These are phyloP conservation scores for Noturus placidus DNA, from an alignment of 2,113 vertebrate species.

Conservation along the genomic window DNA sequence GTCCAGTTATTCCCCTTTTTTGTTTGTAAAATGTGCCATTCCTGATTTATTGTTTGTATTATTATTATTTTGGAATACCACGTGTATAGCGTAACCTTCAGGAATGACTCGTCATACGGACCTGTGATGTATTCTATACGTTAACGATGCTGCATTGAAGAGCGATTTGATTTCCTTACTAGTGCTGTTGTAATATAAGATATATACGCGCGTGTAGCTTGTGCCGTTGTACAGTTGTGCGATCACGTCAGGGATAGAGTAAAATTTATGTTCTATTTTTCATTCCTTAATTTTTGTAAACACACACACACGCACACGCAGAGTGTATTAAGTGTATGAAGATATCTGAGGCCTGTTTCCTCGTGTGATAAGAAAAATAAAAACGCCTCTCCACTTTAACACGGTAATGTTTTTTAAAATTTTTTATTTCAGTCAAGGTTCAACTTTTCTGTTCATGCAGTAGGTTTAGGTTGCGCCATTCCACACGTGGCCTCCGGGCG, in stretches of 20 bases:
- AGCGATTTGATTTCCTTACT: not conserved
- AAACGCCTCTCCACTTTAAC: slow-evolving; percentile 22
- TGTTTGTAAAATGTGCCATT: not conserved
- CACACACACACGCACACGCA: not conserved
- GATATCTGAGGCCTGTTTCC: not conserved
- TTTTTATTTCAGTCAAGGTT: not conserved
- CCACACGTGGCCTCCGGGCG: not conserved
- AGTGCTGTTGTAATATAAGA: not conserved
- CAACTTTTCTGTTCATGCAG: not conserved
- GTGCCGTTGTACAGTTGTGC: slow-evolving; percentile 37
- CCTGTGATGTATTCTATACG: not conserved
- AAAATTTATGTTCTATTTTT: slow-evolving; percentile 49
- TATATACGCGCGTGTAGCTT: not conserved
- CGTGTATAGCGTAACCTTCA: not conserved
- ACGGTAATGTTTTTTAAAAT: not conserved
- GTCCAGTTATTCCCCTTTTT: not conserved
- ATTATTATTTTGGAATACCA: not conserved
- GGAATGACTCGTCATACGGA: not conserved
- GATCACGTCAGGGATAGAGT: slow-evolving; percentile 21
- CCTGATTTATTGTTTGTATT: not conserved
- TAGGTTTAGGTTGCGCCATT: not conserved
- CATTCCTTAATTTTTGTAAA: slow-evolving; percentile 39
- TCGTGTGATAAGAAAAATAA: slow-evolving; percentile 20
- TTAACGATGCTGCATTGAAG: not conserved
- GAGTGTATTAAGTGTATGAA: not conserved